Evolutionary conservation across 2,888 invertebrate species (phyloP).

Genomic region (Tenthredo livida): DNA sequence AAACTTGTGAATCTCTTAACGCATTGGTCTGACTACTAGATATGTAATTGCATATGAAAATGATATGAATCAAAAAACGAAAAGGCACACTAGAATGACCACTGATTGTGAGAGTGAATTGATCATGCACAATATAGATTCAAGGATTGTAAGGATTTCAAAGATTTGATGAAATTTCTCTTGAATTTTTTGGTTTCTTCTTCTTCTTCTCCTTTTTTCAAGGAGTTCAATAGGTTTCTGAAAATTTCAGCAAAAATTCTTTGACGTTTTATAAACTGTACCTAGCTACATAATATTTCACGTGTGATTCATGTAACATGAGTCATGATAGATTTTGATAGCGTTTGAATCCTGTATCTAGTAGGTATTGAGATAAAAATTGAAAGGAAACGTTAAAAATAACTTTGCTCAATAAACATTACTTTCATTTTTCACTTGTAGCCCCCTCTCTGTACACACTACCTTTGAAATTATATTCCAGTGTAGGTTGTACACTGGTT

Average conservation of each 20-base stretch:
- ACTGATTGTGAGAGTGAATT: neutral
- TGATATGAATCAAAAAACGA: neutral
- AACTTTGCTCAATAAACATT: conserved; percentile 6
- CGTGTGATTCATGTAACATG: too few relatives aligned
- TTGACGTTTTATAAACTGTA: neutral
- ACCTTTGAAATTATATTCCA: neutral
- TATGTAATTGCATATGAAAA: too few relatives aligned
- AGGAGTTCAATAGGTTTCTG: neutral
- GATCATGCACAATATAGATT: neutral
- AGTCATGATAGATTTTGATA: too few relatives aligned
- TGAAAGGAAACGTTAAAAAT: conserved; percentile 16
- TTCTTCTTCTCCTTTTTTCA: too few relatives aligned
- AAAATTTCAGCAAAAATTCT: neutral
- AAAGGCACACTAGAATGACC: neutral
- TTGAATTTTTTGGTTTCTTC: too few relatives aligned
- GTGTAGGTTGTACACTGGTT: neutral
- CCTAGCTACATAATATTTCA: too few relatives aligned
- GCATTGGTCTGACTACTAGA: too few relatives aligned
- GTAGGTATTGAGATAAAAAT: neutral
- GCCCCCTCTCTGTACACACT: neutral
- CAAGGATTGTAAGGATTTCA: neutral
- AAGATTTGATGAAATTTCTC: neutral
- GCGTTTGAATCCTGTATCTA: too few relatives aligned
- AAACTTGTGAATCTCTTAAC: neutral
- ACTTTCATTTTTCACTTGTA: conserved; percentile 26